phyloP scores from a whole-genome alignment of 2,797 vertebrate genomes.

The Meriones psammophilus region DNA sequence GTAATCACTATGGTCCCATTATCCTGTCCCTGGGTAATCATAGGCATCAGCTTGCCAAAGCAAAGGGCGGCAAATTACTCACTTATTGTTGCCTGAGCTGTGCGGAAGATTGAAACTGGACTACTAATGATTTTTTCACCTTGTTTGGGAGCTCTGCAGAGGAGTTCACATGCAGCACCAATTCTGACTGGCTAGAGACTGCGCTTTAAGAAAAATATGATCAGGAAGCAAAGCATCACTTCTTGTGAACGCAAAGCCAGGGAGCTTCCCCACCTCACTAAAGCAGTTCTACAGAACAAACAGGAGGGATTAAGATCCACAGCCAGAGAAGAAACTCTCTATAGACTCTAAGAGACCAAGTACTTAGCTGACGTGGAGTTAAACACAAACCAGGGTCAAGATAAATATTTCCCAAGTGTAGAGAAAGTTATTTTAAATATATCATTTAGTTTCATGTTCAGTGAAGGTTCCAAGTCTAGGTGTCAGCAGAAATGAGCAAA shows the following conservation, averaged over 20 bases:
- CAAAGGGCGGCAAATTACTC: constrained; percentile 87
- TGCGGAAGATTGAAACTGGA: constrained; percentile 88
- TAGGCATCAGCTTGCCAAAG: constrained; percentile 88
- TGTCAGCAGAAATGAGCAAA: neutral
- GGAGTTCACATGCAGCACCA: constrained; percentile 80
- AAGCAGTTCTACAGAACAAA: constrained; percentile 69
- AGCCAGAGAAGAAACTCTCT: constrained; percentile 70
- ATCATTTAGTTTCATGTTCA: constrained; percentile 51
- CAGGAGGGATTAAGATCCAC: constrained; percentile 62
- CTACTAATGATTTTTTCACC: constrained; percentile 88
- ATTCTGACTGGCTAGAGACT: constrained; percentile 76
- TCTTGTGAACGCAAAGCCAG: constrained; percentile 69
- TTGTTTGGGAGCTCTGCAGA: constrained; percentile 84
- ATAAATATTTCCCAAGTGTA: constrained; percentile 68
- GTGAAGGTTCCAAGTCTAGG: constrained; percentile 17
- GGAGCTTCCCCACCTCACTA: constrained; percentile 80
- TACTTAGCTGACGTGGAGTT: constrained; percentile 31
- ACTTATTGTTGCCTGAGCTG: constrained; percentile 89
- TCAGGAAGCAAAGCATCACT: constrained; percentile 84
- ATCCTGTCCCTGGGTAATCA: constrained; percentile 88
- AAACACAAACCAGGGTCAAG: constrained; percentile 64
- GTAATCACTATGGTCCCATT: constrained; percentile 89
- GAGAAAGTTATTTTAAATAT: neutral
- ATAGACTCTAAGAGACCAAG: constrained; percentile 52
- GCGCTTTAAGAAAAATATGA: constrained; percentile 83